These are phyloP conservation scores for Apolygus lucorum DNA, from an alignment of 1,140 invertebrate species.

Conservation along the genomic window DNA sequence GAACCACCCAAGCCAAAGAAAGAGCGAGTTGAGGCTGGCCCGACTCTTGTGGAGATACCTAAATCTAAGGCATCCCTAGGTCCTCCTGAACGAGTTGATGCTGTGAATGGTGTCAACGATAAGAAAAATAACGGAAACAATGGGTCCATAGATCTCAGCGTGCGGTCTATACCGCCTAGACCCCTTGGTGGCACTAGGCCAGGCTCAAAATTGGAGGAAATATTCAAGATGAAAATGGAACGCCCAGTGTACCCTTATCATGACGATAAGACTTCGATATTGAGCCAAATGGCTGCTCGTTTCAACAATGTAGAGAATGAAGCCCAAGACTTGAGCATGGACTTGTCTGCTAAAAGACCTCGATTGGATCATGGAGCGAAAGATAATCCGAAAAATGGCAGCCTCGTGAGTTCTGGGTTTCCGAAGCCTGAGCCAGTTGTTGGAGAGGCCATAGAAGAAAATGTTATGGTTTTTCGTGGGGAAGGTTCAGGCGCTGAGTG, in stretches of 20 bases:
- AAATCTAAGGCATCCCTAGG: constrained; percentile 1
- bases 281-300: constrained; percentile 23
- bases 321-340: constrained; percentile 2
- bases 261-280: constrained; percentile 5
- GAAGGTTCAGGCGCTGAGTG: constrained; percentile 58
- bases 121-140: too few relatives aligned
- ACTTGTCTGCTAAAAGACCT: constrained; percentile 10
- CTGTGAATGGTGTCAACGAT: too few relatives aligned
- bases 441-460: constrained; percentile 51
- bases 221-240: constrained; percentile 28
- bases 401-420: too few relatives aligned
- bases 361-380: background rate
- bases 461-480: background rate
- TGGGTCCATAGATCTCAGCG: background rate
- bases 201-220: constrained; percentile 32
- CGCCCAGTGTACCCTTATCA: background rate
- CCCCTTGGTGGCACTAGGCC: background rate
- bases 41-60: background rate
- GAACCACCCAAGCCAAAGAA: too few relatives aligned
- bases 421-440: too few relatives aligned
- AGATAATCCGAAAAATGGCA: background rate
- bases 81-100: too few relatives aligned
- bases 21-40: too few relatives aligned
- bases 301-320: constrained; percentile 18
- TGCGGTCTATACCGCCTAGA: background rate